These are phyloP conservation scores for Colossoma macropomum DNA, from an alignment of 2,113 vertebrate genomes.

Conservation along the genomic window DNA sequence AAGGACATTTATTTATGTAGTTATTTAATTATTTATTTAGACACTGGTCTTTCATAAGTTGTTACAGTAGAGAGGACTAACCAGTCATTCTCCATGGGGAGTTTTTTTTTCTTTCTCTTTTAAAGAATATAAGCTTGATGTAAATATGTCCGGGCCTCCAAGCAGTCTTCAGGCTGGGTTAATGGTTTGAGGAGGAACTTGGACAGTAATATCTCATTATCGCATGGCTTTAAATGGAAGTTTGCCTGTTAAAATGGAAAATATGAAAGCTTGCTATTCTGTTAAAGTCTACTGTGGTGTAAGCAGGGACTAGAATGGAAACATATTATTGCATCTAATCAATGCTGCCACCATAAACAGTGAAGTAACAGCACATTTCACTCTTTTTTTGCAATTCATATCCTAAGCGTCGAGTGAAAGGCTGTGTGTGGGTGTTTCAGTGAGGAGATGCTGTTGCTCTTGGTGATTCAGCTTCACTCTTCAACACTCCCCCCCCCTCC, in stretches of 20 bases:
- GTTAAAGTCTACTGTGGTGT: not conserved
- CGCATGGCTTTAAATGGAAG: not conserved
- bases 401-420: not conserved
- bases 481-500: not conserved
- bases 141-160: not conserved
- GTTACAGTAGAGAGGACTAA: not conserved
- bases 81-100: not conserved
- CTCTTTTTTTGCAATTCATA: not conserved
- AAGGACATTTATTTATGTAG: not conserved
- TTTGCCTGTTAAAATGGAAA: no score
- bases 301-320: not conserved
- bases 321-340: not conserved
- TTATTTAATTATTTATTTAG: not conserved
- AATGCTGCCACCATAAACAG: not conserved
- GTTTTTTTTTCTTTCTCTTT: not conserved
- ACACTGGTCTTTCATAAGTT: not conserved
- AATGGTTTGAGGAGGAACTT: not conserved
- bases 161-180: not conserved
- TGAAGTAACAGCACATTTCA: not conserved
- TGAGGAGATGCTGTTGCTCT: slow-evolving; percentile 7
- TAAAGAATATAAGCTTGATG: not conserved
- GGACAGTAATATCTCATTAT: not conserved
- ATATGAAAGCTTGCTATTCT: no score
- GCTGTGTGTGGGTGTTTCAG: not conserved
- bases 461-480: slow-evolving; percentile 19